Percentiles rank a stretch among this genome's conserved stretches.
These are phyloP conservation scores for Drosophila longiperda DNA, from an alignment of 2,888 invertebrate species.

Conservation along the genomic window DNA sequence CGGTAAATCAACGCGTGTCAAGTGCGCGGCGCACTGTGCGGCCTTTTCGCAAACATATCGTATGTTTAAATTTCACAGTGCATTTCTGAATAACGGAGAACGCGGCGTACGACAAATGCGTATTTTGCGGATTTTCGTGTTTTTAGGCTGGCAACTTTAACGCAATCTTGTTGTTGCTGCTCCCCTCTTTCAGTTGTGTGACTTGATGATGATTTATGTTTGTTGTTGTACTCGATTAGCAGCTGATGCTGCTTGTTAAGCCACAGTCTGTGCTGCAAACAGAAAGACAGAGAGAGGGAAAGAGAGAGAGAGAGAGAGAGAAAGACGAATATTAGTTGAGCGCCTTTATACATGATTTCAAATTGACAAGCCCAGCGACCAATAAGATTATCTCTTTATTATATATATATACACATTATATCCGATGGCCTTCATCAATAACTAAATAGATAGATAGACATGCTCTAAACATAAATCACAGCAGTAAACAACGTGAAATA, in stretches of 20 bases:
- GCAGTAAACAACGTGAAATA: slow-evolving; percentile 37
- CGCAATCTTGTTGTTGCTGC: slow-evolving; percentile 19
- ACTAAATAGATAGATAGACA: background rate
- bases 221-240: slow-evolving; percentile 57
- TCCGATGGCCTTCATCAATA: background rate
- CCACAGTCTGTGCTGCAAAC: slow-evolving; percentile 40
- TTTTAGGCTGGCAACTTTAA: slow-evolving; percentile 49
- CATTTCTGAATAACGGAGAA: slow-evolving; percentile 29
- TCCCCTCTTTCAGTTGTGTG: slow-evolving; percentile 3
- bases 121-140: slow-evolving; percentile 8
- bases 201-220: slow-evolving; percentile 70
- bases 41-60: slow-evolving; percentile 72
- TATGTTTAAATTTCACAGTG: slow-evolving; percentile 31
- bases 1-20: slow-evolving; percentile 76
- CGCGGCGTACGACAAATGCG: slow-evolving; percentile 72
- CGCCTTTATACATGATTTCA: slow-evolving; percentile 39
- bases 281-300: slow-evolving; percentile 2
- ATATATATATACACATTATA: slow-evolving; percentile 9
- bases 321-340: slow-evolving; percentile 32
- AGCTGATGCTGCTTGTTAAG: slow-evolving; percentile 48
- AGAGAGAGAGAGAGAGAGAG: slow-evolving; percentile 1
- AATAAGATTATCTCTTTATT: slow-evolving; percentile 2
- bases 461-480: slow-evolving; percentile 28
- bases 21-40: slow-evolving; percentile 75
- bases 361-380: slow-evolving; percentile 39